Evolutionary conservation across 1,140 invertebrate genomes (phyloP), one percentile per base, ranked within the genome.

Genomic region (Choristoneura fumiferana): DNA sequence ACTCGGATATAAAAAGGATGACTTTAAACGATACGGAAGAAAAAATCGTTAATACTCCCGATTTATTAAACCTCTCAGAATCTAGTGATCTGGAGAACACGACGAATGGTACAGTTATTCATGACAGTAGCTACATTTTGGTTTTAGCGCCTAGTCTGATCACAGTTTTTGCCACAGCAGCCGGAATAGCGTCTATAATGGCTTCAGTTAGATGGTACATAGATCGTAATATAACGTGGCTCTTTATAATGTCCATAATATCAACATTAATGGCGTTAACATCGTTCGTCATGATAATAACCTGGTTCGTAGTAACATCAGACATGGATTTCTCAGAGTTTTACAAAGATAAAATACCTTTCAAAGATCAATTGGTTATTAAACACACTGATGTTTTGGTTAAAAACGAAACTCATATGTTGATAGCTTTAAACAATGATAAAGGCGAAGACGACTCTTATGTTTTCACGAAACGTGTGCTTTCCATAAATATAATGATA

Each of bases 131-230:
- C 1, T 78, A 77, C 34, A 73, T 88, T 53, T 66, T 84, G 54
- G 76, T 89, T 8, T 18, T 91, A 54, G 84, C 87, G 3, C 89
- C 90, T 0, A 77, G 66, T 62, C 63, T 92, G 12, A 66, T 92
- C 9, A 90, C 89, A 0, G 56, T 90, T 8, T 90, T 91, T 17
- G 91, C 90, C 13, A 65, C 92, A 40, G 79, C 89, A 0, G 89
- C 92, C 0, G 91, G 91, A 3, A 62, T 91, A 8, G 85, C 91
- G 0, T 92, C 92, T 1, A 79, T 93, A 1, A 71, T 93, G 35
- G 92, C 92, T 4, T 93, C 92, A 66, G 90, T 91, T 33, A 76
- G 87, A 56, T 94, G 93, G 93, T 94, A 93, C 76, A 90, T 93
- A 22, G 92, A 94, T 65, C 84, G 90, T 29, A 93, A 93, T 67